Base-by-base conservation (phyloP, 2,797 vertebrate species). In the Capromys pilorides region DNA sequence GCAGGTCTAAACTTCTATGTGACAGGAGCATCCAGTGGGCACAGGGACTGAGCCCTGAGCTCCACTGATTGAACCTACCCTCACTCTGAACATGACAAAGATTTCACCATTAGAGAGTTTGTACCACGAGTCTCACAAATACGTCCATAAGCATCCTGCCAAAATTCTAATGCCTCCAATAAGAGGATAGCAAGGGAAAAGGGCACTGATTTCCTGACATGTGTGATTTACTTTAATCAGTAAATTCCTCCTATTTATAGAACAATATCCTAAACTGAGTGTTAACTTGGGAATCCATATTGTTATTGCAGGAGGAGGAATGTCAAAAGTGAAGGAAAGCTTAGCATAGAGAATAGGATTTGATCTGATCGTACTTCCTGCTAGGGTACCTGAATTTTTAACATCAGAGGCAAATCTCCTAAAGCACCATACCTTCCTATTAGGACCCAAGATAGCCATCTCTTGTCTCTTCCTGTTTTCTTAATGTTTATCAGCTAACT, bases 221-320 rank as follows among this genome's bases (percentile, higher is more conserved):
- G 62, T 78, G n/a, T 67, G n/a, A 86, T 14, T 61, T 75, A 39
- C 16, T 33, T 41, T 90, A 75, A 57, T 11, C 62, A 54, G 82
- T 36, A 39, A 78, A 21, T 79, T 45, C 26, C 80, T 39, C 41
- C 13, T 69, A 26, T 71, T 73, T 66, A 73, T 19, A 21, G 51
- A 51, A 36, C 24, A 77, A 59, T 28, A 14, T 16, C 71, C 12
- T 39, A 51, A 89, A 21, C 14, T 54, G 11, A 19, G 26, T 57
- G 13, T 28, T 85, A 64, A 57, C 24, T 41, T 86, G 10, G 36
- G 61, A 62, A 12, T 6, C 11, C 16, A 1, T 14, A 5, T 8
- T 41, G 26, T n/a, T 39, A 61, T 0, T 16, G 54, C 24, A 28
- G 0, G 2, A 59, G 12, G 21, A 22, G 45, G 1, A 18, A 24